A percentile compares a stretch with the other conserved stretches of the same genome.
phyloP scores from a whole-genome alignment of 1,140 invertebrate species.

The Andrena cerasifolii region DNA sequence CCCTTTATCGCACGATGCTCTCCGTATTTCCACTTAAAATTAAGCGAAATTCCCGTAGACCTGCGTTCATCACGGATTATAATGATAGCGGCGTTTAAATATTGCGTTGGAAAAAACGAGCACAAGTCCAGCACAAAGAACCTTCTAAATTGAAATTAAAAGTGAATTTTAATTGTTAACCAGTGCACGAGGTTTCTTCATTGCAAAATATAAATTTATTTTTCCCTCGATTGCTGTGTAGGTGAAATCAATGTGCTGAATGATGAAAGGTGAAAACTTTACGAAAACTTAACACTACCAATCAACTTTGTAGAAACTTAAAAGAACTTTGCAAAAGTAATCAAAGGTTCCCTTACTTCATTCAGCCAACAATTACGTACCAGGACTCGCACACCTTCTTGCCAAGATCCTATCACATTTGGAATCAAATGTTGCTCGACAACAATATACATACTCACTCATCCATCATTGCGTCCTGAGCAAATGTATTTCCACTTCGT shows the following conservation, averaged over 20 bases:
- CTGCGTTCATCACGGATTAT: conserved; percentile 32
- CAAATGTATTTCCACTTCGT: neutral
- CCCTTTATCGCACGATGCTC: conserved; percentile 10
- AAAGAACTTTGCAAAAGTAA: no score
- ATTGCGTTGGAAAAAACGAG: neutral
- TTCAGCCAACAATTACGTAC: no score
- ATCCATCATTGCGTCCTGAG: no score
- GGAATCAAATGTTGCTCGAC: no score
- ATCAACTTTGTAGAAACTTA: no score
- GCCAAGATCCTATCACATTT: no score
- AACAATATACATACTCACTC: no score
- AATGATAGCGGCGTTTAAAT: neutral
- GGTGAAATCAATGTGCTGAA: neutral
- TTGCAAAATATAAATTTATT: neutral
- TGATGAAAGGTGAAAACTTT: neutral
- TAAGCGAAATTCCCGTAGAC: conserved; percentile 13
- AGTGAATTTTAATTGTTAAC: neutral
- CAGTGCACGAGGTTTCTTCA: neutral
- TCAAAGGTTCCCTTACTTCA: no score
- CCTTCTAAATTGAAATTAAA: neutral
- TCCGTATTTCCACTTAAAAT: conserved; percentile 12
- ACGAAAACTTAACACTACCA: no score
- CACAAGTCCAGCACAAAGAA: neutral
- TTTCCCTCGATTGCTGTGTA: no score
- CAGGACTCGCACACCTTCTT: no score